A percentile compares a stretch with the other conserved stretches of the same genome.
phyloP scores from a whole-genome alignment of 2,888 invertebrate species.

The Antheraea assamensis region DNA sequence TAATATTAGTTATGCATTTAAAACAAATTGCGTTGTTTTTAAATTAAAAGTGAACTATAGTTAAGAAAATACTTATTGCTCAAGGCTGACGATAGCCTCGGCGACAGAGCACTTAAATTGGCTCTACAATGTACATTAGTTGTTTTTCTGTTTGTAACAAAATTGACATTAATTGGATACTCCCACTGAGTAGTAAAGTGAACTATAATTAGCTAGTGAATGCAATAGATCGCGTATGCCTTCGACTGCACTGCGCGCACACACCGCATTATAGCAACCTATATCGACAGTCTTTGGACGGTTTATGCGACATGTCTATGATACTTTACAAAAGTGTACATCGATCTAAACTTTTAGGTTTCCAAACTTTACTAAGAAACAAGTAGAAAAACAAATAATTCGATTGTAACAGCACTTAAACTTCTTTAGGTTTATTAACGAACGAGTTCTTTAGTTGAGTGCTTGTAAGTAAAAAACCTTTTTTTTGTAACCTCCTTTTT shows the following conservation, averaged over 20 bases:
- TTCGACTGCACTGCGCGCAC: constrained; percentile 26
- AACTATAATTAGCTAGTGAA: constrained; percentile 31
- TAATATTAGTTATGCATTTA: too few relatives aligned
- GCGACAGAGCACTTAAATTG: neutral
- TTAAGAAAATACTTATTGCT: neutral
- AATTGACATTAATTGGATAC: constrained; percentile 17
- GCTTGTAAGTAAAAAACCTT: too few relatives aligned
- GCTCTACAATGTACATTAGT: neutral
- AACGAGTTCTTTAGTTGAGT: too few relatives aligned
- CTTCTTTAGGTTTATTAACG: too few relatives aligned
- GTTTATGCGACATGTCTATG: neutral
- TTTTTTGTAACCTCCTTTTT: too few relatives aligned
- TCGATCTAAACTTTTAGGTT: too few relatives aligned
- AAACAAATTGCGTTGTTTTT: too few relatives aligned
- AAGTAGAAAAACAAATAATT: too few relatives aligned
- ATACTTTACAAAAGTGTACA: too few relatives aligned
- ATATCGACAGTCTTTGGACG: constrained; percentile 2
- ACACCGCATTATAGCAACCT: neutral
- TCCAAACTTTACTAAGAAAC: too few relatives aligned
- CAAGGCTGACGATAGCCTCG: neutral
- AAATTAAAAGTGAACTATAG: neutral
- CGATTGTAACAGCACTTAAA: too few relatives aligned
- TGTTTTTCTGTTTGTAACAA: constrained; percentile 8
- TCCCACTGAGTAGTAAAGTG: constrained; percentile 28
- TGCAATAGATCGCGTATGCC: constrained; percentile 27